These are phyloP conservation scores for Gymnoscelis rufifasciata DNA, from an alignment of 2,888 invertebrate species.

Conservation along the genomic window DNA sequence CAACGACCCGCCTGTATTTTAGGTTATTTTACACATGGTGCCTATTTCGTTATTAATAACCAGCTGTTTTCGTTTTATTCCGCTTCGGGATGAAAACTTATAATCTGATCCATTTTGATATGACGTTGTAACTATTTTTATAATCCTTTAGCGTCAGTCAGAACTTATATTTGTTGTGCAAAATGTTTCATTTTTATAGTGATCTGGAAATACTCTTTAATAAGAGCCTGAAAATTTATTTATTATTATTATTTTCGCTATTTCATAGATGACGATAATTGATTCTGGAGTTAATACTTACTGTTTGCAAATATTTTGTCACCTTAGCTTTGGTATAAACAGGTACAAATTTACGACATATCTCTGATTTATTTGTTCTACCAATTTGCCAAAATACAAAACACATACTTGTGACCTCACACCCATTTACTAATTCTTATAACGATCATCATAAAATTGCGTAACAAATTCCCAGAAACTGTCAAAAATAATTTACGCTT, in stretches of 20 bases:
- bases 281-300: no score
- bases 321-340: no score
- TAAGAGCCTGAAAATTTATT: no score
- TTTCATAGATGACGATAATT: no score
- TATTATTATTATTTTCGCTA: no score
- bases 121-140: no score
- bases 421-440: neutral
- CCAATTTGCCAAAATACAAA: neutral
- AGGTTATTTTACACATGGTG: slow-evolving; percentile 29
- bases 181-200: no score
- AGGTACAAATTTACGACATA: no score
- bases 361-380: neutral
- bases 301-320: no score
- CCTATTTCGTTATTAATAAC: slow-evolving; percentile 20
- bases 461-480: neutral
- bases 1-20: slow-evolving; percentile 27
- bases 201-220: no score
- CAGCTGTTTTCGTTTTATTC: slow-evolving; percentile 13
- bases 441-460: neutral
- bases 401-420: slow-evolving; percentile 1
- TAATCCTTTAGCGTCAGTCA: no score
- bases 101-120: neutral
- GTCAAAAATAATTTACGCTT: neutral
- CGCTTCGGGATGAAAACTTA: neutral
- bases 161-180: no score